Base-by-base conservation (phyloP, 2,888 invertebrate species). In the Bhutanitis thaidina region DNA sequence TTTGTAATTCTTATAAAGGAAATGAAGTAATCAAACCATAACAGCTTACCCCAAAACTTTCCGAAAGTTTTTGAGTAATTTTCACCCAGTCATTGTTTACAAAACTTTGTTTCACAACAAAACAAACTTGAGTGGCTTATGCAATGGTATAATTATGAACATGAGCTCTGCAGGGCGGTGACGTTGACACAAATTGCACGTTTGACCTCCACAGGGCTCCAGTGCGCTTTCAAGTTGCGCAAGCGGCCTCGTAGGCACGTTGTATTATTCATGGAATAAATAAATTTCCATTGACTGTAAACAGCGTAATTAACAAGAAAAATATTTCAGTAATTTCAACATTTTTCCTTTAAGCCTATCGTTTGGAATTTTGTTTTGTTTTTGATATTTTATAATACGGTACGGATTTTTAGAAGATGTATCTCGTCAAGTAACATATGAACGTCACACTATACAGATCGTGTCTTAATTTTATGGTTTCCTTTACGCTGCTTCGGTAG, bases 141-240 rank as follows among this genome's bases (percentile, higher is more conserved):
- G 49, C 13, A 45, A 45, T 15, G 16, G 15, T 25, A 29, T 39
- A 12, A 14, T 13, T 35, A 12, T 34, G 34, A n/a, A 38, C 38
- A 20, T 14, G 34, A 32, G 41, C 13, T 10, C 43, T 10, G 32
- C 13, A 36, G 36, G 20, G 27, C 36, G 10, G 36, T 43, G 49
- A 49, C 43, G 36, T 20, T 41, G 48, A 41, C 48, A 41, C 49
- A 30, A 43, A 43, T 49, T 20, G 37, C 37, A 30, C 3, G 37
- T 20, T 16, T 37, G 49, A 49, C 41, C 49, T 49, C 43, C 49
- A 30, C 29, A 49, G 49, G 43, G 47, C 47, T 40, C 7, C 32
- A 16, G 27, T n/a, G n/a, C 32, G 32, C 41, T 43, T 43, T 48
- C 27, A 40, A 38, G 10, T 49, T 49, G 43, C 29, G 49, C 49